Evolutionary conservation across 2,888 invertebrate species (phyloP).

Genomic region (Vannuccia rotundouncinata): DNA sequence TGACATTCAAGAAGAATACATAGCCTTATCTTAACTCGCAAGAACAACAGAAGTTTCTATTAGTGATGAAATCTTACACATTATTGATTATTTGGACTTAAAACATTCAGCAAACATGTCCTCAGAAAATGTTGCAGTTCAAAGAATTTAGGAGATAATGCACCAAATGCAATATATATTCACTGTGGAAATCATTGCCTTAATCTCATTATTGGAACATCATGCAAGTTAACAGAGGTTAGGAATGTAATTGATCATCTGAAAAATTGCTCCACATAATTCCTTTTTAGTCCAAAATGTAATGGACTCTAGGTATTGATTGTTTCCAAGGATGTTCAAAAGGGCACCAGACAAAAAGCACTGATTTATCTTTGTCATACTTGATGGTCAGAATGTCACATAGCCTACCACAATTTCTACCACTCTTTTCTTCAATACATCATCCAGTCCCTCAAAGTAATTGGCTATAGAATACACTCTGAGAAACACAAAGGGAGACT

Average conservation of each 20-base stretch:
- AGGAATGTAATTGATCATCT: neutral
- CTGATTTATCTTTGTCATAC: too few relatives aligned
- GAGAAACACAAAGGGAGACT: too few relatives aligned
- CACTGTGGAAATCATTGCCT: neutral
- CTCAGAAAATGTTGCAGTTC: neutral
- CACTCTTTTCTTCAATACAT: too few relatives aligned
- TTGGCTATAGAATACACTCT: too few relatives aligned
- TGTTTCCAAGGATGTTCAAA: neutral
- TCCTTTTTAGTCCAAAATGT: neutral
- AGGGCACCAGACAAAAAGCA: neutral
- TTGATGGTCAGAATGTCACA: too few relatives aligned
- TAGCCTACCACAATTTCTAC: too few relatives aligned
- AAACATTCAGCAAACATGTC: neutral
- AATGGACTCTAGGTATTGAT: neutral
- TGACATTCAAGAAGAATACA: neutral
- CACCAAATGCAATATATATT: neutral
- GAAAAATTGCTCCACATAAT: neutral
- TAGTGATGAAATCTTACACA: neutral
- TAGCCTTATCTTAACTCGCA: neutral
- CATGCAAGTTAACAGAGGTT: neutral
- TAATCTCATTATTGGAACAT: neutral
- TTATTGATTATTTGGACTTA: neutral
- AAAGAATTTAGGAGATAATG: neutral
- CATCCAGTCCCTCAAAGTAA: too few relatives aligned
- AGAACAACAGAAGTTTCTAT: neutral